Conservation (phyloP, 2,113 vertebrate genomes). For the Limanda limanda region DNA sequence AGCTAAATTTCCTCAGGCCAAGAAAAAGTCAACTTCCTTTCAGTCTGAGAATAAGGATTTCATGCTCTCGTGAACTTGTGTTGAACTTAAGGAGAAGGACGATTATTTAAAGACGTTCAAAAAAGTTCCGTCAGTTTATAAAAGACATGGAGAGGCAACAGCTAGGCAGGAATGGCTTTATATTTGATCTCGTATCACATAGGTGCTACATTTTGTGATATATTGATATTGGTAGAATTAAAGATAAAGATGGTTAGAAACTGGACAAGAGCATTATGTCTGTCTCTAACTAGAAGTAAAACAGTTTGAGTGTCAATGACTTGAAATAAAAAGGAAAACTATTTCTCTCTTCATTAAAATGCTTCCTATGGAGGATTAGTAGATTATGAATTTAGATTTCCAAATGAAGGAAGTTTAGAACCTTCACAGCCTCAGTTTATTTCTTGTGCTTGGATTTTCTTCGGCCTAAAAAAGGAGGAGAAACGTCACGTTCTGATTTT, state of each 20-base stretch:
- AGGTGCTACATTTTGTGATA: background rate
- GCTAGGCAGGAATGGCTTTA: background rate
- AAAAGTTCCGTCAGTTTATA: background rate
- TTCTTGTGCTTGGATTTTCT: background rate
- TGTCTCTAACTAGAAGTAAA: background rate
- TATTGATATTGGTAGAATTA: background rate
- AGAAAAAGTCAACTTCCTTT: background rate
- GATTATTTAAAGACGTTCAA: background rate
- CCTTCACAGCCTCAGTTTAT: background rate
- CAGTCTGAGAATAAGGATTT: background rate
- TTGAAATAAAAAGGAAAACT: slow-evolving; percentile 17
- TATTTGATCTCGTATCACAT: background rate
- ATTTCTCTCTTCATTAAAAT: background rate
- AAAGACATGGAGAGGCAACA: background rate
- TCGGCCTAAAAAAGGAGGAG: background rate
- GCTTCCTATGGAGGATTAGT: background rate
- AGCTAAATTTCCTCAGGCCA: slow-evolving; percentile 6
- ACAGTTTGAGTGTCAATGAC: slow-evolving; percentile 6
- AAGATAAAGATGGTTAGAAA: background rate
- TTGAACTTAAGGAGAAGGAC: background rate
- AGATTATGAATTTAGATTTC: slow-evolving; percentile 7
- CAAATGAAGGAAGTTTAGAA: slow-evolving; percentile 21
- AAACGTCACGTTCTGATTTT: background rate
- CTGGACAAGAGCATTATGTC: background rate
- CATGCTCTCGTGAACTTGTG: background rate